These are phyloP conservation scores for Geodia barretti DNA, from an alignment of 37 sponge, comb jelly and placozoan species.

Conservation along the genomic window DNA sequence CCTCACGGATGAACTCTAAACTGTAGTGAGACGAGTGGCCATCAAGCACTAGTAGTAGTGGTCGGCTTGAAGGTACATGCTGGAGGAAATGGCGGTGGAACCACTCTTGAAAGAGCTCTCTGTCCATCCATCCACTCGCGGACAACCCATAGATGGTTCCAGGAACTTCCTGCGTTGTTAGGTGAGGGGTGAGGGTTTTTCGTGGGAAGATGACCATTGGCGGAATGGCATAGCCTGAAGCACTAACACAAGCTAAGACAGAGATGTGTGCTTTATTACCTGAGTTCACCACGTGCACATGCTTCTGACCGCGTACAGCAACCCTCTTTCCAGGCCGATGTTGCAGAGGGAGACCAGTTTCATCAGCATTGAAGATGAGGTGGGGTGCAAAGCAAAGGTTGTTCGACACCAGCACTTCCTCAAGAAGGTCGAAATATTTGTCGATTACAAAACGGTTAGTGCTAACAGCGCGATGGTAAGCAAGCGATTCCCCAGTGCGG, in stretches of 20 bases:
- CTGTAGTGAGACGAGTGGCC: slow-evolving; percentile 55
- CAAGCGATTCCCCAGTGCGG: slow-evolving; percentile 15
- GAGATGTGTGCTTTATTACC: slow-evolving; percentile 47
- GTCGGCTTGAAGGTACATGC: slow-evolving; percentile 21
- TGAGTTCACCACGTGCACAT: slow-evolving; percentile 17
- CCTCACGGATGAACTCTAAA: slow-evolving; percentile 22
- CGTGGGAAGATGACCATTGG: slow-evolving; percentile 45
- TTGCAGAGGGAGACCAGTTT: slow-evolving; percentile 50
- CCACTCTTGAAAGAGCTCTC: slow-evolving; percentile 36
- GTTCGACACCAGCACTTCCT: slow-evolving; percentile 24
- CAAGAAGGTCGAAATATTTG: slow-evolving; percentile 43
- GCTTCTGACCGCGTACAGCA: slow-evolving; percentile 37
- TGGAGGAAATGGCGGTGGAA: slow-evolving; percentile 36
- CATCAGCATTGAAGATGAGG: slow-evolving; percentile 57
- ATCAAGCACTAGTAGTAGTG: slow-evolving; percentile 29
- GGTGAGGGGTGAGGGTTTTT: neutral
- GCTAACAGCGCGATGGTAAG: slow-evolving; percentile 17
- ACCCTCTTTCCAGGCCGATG: slow-evolving; percentile 25
- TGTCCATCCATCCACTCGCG: slow-evolving; percentile 34
- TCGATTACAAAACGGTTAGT: slow-evolving; percentile 16
- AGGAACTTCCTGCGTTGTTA: slow-evolving; percentile 31
- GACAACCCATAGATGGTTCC: slow-evolving; percentile 57
- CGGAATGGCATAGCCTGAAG: slow-evolving; percentile 44
- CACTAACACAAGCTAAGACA: slow-evolving; percentile 57
- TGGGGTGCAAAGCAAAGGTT: slow-evolving; percentile 15